A percentile compares a stretch with the other conserved stretches of the same genome.
phyloP scores from a whole-genome alignment of 2,888 invertebrate species.

The Pammene fasciana region DNA sequence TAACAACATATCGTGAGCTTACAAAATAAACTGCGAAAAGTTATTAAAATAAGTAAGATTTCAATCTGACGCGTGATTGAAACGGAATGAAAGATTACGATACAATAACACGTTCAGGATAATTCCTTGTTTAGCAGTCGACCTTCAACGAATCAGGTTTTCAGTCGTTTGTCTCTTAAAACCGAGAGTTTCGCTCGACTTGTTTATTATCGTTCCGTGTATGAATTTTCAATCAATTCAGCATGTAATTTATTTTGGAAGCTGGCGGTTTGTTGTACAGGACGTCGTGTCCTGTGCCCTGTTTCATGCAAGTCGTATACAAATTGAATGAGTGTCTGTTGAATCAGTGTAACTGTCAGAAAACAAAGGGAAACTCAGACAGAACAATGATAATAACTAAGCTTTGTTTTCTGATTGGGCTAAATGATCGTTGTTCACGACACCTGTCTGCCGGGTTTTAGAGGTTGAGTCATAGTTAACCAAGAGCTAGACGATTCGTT shows the following conservation, averaged over 20 bases:
- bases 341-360: slow-evolving; percentile 10
- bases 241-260: slow-evolving; percentile 8
- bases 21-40: neutral
- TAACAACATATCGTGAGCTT: neutral
- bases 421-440: slow-evolving; percentile 23
- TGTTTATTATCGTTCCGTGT: slow-evolving; percentile 21
- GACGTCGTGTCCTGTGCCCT: neutral
- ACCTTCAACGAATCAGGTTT: slow-evolving; percentile 36
- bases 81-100: slow-evolving; percentile 18
- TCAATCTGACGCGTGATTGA: slow-evolving; percentile 27
- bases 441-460: slow-evolving; percentile 18
- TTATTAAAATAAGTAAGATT: slow-evolving; percentile 11
- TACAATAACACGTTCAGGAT: slow-evolving; percentile 28
- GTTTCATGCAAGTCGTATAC: neutral
- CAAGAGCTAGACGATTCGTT: neutral
- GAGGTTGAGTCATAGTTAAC: neutral
- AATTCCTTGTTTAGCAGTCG: slow-evolving; percentile 23
- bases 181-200: slow-evolving; percentile 30
- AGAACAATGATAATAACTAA: slow-evolving; percentile 22
- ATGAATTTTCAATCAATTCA: slow-evolving; percentile 8
- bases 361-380: slow-evolving; percentile 17
- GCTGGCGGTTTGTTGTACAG: neutral
- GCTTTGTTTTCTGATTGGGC: slow-evolving; percentile 25
- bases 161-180: slow-evolving; percentile 27
- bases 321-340: slow-evolving; percentile 3